Evolutionary conservation across 2,888 invertebrate genomes (phyloP), one percentile per base, ranked within the genome.

Genomic region (Sthenelais limicola): DNA sequence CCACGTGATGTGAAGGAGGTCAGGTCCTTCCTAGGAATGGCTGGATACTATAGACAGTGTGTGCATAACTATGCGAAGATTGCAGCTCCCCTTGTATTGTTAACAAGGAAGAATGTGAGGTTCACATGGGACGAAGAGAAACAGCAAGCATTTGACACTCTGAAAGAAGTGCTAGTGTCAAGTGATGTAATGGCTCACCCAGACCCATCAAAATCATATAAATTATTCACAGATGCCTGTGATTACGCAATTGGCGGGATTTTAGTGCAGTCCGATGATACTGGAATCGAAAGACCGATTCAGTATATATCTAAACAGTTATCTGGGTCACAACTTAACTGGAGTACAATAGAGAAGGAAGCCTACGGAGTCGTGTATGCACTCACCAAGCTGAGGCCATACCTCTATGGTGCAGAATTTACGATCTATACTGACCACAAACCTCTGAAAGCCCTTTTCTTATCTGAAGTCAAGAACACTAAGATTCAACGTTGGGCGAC

Each of bases 1-100:
- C 73, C 73, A 12, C n/a, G 4, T 5, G 18, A 47, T 58, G 51
- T n/a, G n/a, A n/a, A n/a, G n/a, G n/a, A n/a, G n/a, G n/a, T n/a
- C n/a, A 18, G 62, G 2, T 24, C 28, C 1, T 73, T 73, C 3
- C 43, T 73, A 28, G 73, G 70, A 3, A 71, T 73, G 35, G 43
- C 70, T 15, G 35, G 48, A 5, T 73, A 71, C 32, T 73, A 73
- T 47, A 3, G 73, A 28, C 28, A 33, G 18, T 62, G 24, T 30
- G 47, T 73, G 1, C 49, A 32, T 18, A 35, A 72, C n/a, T 73
- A 52, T 62, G 71, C 73, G 1, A 18, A 62, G 1, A 33, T 73
- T 15, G 62, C 73, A 26, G 48, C 21, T 1, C 73, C 71, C 0
- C 52, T 73, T 18, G 28, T 28, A 24, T 5, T 26, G 21, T 30